phyloP scores from a whole-genome alignment of 2,797 vertebrate species.

The Gallinago stenura region DNA sequence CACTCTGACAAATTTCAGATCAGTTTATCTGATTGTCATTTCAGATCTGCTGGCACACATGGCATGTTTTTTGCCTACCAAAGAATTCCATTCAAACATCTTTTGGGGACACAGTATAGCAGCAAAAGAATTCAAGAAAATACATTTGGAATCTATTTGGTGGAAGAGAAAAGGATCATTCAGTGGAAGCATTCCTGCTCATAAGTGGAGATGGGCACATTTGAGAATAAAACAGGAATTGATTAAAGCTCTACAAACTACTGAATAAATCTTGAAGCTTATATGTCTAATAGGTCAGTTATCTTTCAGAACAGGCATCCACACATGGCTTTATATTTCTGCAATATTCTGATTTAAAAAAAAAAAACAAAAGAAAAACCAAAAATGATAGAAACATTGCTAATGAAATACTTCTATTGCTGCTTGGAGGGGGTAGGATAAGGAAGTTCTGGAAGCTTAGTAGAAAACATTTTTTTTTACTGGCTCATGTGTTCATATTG shows the following conservation, averaged over 20 bases:
- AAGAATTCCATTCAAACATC: constrained; percentile 13
- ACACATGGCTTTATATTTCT: not conserved
- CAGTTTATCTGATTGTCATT: not conserved
- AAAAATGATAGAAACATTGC: not conserved
- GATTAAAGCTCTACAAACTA: not conserved
- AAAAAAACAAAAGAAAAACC: not conserved
- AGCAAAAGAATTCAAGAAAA: constrained; percentile 1
- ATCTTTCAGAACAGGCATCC: not conserved
- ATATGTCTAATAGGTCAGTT: not conserved
- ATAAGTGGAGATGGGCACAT: not conserved
- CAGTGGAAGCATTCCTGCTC: not conserved
- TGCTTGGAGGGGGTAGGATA: not conserved
- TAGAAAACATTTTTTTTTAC: not conserved
- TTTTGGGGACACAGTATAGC: constrained; percentile 11
- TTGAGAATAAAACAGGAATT: not conserved
- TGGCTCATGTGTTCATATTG: not conserved
- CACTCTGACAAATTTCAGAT: not conserved
- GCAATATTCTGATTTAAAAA: not conserved
- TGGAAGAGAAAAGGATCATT: not conserved
- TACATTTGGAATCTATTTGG: constrained; percentile 24
- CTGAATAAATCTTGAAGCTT: not conserved
- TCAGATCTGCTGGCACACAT: not conserved
- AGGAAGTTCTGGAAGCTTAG: not conserved
- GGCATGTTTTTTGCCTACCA: not conserved
- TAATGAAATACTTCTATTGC: not conserved